Evolutionary conservation across 1,140 invertebrate species (phyloP).

Genomic region (Antheraea mylitta): DNA sequence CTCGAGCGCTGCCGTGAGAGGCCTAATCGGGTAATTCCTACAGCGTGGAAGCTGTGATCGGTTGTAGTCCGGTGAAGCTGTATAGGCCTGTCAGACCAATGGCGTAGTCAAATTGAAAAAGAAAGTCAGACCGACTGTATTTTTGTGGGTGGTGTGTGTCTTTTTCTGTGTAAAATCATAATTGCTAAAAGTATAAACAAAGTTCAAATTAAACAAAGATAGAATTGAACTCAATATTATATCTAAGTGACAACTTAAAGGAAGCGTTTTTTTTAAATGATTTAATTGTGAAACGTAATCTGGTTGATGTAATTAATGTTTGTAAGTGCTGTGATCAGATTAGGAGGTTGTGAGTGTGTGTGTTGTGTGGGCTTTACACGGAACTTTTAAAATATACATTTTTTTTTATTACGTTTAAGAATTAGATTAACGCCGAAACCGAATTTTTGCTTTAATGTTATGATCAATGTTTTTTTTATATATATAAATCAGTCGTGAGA

Average conservation of each 20-base stretch:
- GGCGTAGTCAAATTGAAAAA: no score
- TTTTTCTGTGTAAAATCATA: no score
- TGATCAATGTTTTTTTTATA: background rate
- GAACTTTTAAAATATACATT: slow-evolving; percentile 41
- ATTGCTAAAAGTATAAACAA: no score
- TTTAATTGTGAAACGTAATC: background rate
- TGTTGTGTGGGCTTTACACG: slow-evolving; percentile 43
- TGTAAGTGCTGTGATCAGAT: slow-evolving; percentile 71
- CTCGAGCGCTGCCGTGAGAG: no score
- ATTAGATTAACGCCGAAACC: slow-evolving; percentile 31
- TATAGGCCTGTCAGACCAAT: no score
- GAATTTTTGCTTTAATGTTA: slow-evolving; percentile 57
- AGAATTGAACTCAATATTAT: background rate
- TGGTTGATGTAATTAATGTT: background rate
- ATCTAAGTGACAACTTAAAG: background rate
- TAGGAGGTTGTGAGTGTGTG: slow-evolving; percentile 61
- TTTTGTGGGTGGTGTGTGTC: no score
- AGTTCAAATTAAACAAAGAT: no score
- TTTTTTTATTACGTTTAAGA: slow-evolving; percentile 39
- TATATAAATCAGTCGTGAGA: background rate
- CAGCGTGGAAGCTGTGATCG: no score
- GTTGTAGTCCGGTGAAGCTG: no score
- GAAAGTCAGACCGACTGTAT: no score
- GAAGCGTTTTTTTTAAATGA: slow-evolving; percentile 15
- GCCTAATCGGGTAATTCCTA: no score